Evolutionary conservation across 1,140 invertebrate species (phyloP).

Genomic region (Antheraea pernyi): DNA sequence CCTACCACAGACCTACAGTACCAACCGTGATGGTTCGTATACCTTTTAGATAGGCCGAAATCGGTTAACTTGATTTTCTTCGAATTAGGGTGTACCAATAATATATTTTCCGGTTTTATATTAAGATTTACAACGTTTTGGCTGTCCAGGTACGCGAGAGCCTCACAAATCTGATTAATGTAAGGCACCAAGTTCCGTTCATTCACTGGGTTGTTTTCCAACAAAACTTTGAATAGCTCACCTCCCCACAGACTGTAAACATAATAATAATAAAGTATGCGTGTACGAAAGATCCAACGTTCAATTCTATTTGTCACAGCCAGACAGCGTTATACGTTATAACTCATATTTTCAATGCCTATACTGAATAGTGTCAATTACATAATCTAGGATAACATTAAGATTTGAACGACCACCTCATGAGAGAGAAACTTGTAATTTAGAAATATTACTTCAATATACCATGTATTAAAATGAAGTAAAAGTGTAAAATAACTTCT

Average conservation of each 20-base stretch:
- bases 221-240: conserved; percentile 94
- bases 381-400: too few relatives aligned
- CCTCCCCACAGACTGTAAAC: conserved; percentile 90
- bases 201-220: conserved; percentile 95
- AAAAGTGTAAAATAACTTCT: too few relatives aligned
- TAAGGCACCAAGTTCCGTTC: conserved; percentile 96
- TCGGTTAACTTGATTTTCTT: conserved; percentile 95
- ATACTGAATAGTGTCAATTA: too few relatives aligned
- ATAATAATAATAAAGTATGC: neutral
- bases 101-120: conserved; percentile 96
- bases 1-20: conserved; percentile 70
- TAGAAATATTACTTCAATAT: too few relatives aligned
- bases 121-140: conserved; percentile 93
- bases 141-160: conserved; percentile 94
- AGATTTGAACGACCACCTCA: too few relatives aligned
- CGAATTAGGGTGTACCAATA: conserved; percentile 88
- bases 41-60: conserved; percentile 89
- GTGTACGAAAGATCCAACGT: too few relatives aligned
- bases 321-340: too few relatives aligned
- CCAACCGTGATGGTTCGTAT: neutral
- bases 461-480: too few relatives aligned
- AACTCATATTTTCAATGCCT: too few relatives aligned
- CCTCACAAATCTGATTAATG: conserved; percentile 94
- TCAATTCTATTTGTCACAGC: too few relatives aligned
- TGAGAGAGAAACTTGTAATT: too few relatives aligned